Evolutionary conservation across 2,888 invertebrate genomes (phyloP), one percentile per base, ranked within the genome.

Genomic region (Mythimna loreyi): DNA sequence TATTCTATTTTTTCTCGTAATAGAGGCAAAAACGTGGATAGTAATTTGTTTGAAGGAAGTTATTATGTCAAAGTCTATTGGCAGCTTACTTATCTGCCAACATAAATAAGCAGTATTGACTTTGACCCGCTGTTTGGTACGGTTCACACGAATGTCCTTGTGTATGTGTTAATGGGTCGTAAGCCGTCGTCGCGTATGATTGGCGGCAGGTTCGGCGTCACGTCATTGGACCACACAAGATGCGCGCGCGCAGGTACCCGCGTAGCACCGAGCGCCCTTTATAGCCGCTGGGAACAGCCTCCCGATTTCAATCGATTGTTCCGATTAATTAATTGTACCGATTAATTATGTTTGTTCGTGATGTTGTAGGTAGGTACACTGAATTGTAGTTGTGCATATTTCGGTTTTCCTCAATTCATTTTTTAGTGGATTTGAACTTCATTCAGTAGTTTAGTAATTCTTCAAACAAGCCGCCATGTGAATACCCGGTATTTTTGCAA

Each of bases 201-300:
- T 72, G 67, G 84, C 69, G 74, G 80, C 73, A 75, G 80, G 80
- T 83, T 74, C 80, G 73, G 71, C 71, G 72, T 78, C 72, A 75
- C 75, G 72, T 80, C 78, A 82, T 76, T 71, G 86, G 92, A 92
- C 92, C 92, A 92, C 92, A 92, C 92, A 91, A 78, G 86, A 64
- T 72, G 87, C 81, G 85, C 76, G 56, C 40, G 83, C 85, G 88
- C 92, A 92, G 91, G 92, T 91, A 92, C 80, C 72, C 73, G 80
- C 75, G 68, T 81, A 71, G 70, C 74, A 82, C 78, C 63, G 75
- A 77, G 78, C 53, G 63, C 53, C 71, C 70, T 85, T 77, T 58
- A 75, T 67, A 66, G 69, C 70, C 72, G 61, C 67, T 50, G 69
- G 75, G 70, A 61, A 74, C 62, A 61, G 63, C 70, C 73, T 78